Evolutionary conservation across 2,888 invertebrate genomes (phyloP).

Genomic region (Pristionchus maxplancki): DNA sequence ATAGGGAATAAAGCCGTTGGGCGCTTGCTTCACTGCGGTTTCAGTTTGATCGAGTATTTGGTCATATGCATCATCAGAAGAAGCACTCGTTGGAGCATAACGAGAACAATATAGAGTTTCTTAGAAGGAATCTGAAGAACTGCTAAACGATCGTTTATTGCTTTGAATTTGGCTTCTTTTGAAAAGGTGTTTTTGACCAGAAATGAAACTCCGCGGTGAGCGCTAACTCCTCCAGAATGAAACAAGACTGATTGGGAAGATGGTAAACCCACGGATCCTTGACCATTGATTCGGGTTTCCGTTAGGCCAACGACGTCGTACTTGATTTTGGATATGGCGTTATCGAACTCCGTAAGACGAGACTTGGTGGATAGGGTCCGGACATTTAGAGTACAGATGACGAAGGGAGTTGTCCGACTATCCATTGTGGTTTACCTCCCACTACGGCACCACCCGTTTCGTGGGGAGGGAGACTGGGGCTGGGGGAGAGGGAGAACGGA

Average conservation of each 20-base stretch:
- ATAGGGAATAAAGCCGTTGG: background rate
- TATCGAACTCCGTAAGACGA: constrained; percentile 8
- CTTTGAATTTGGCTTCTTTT: background rate
- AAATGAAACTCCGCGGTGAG: background rate
- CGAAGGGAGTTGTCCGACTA: background rate
- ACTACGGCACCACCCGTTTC: constrained; percentile 1
- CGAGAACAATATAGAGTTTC: background rate
- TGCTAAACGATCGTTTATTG: background rate
- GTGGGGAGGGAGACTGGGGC: background rate
- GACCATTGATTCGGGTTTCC: background rate
- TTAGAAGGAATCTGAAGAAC: background rate
- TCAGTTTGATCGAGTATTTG: background rate
- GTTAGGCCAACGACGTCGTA: constrained; percentile 13
- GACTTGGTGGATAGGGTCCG: background rate
- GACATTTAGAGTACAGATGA: background rate
- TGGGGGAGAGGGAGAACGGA: background rate
- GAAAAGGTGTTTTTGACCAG: background rate
- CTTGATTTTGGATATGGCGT: background rate
- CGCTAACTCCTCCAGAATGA: background rate
- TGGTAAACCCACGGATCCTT: background rate
- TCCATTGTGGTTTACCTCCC: background rate
- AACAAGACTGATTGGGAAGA: background rate
- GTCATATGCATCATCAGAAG: background rate
- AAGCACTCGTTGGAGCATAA: constrained; percentile 27
- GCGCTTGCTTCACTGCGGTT: background rate